Evolutionary conservation across 2,113 vertebrate genomes (phyloP).

Genomic region (Xenopus laevis): DNA sequence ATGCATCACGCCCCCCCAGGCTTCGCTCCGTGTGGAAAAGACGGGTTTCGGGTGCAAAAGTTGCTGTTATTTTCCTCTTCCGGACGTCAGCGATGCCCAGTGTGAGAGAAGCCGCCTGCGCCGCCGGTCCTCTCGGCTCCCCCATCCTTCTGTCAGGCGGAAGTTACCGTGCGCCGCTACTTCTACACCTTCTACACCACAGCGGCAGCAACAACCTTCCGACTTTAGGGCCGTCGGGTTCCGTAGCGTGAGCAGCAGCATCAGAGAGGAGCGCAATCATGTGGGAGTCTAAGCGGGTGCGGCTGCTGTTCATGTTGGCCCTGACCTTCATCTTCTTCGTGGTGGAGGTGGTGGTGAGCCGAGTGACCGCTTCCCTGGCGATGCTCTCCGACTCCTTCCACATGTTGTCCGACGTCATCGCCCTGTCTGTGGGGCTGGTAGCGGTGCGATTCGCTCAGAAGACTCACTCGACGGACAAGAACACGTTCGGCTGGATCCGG

Average conservation of each 20-base stretch:
- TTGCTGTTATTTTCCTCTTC: slow-evolving; percentile 92
- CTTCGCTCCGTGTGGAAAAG: slow-evolving; percentile 90
- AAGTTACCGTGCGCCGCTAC: too few relatives aligned
- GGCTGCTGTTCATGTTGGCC: slow-evolving; percentile 88
- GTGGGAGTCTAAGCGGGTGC: slow-evolving; percentile 76
- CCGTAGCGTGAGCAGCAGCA: slow-evolving; percentile 43
- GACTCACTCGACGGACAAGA: slow-evolving; percentile 89
- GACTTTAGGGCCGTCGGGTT: slow-evolving; percentile 34
- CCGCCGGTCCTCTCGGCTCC: background rate
- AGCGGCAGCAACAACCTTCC: slow-evolving; percentile 9
- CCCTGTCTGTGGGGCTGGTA: slow-evolving; percentile 88
- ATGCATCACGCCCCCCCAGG: slow-evolving; percentile 41
- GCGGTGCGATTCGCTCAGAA: slow-evolving; percentile 92
- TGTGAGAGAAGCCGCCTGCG: slow-evolving; percentile 25
- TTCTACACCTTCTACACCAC: too few relatives aligned
- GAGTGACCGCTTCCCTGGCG: slow-evolving; percentile 84
- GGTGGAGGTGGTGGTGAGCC: slow-evolving; percentile 92
- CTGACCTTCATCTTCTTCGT: slow-evolving; percentile 92
- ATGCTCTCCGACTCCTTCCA: slow-evolving; percentile 98
- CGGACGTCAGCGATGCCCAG: slow-evolving; percentile 60
- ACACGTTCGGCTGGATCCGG: slow-evolving; percentile 97
- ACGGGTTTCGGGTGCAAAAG: slow-evolving; percentile 95
- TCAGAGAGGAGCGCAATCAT: slow-evolving; percentile 57
- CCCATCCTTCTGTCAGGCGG: too few relatives aligned
- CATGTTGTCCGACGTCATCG: slow-evolving; percentile 96